A percentile compares a stretch with the other conserved stretches of the same genome.
These are phyloP conservation scores for Chaetophractus vellerosus DNA, from an alignment of 2,797 vertebrate genomes.

Conservation along the genomic window DNA sequence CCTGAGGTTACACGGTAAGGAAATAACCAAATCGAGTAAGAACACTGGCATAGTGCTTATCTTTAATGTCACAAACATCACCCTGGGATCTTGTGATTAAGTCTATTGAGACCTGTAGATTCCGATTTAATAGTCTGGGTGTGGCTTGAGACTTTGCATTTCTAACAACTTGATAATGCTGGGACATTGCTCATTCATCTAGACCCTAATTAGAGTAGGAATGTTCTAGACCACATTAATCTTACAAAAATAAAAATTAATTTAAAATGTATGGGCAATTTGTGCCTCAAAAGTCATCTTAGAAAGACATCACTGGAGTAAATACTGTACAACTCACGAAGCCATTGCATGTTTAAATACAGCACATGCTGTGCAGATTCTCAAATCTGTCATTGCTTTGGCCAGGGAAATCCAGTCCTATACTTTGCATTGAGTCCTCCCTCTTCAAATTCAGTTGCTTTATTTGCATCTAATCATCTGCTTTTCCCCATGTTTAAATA, in stretches of 20 bases:
- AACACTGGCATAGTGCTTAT: background rate
- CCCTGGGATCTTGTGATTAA: background rate
- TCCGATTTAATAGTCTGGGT: background rate
- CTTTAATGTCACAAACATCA: background rate
- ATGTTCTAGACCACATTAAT: background rate
- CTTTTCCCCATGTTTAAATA: background rate
- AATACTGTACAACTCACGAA: background rate
- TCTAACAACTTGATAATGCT: background rate
- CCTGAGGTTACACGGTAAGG: constrained; percentile 14
- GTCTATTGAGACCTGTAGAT: background rate
- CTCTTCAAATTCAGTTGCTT: background rate
- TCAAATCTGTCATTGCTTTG: background rate
- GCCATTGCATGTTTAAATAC: background rate
- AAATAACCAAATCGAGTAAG: background rate
- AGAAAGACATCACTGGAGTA: background rate
- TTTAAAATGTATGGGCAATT: background rate
- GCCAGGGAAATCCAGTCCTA: background rate
- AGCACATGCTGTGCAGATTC: background rate
- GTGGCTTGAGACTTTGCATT: background rate
- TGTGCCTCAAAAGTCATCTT: constrained; percentile 41
- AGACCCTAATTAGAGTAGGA: background rate
- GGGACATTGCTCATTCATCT: background rate
- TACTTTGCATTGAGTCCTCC: background rate
- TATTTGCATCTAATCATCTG: background rate
- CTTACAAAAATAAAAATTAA: constrained; percentile 7